Base-by-base conservation (phyloP, 35 echinoderm and acorn worm genomes). In the Amphiura filiformis region DNA sequence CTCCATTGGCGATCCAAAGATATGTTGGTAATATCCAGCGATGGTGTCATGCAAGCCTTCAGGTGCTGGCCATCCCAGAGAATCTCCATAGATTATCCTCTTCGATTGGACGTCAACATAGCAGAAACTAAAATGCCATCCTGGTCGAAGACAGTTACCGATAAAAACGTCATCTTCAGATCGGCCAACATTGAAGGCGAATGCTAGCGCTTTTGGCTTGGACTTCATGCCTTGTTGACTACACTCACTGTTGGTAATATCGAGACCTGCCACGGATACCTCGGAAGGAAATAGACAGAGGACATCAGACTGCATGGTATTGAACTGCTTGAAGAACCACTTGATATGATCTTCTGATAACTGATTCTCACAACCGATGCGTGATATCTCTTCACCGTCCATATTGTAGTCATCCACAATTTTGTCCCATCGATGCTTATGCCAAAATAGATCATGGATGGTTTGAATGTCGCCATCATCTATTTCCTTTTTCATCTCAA, bases 121-220 rank as follows among this genome's bases (percentile, higher is more conserved):
- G 61, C 61, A 70, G 28, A 70, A 70, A n/a, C 61, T 70, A 23
- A 70, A 70, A 23, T 70, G 61, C 61, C 61, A 70, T 70, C 61
- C 61, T n/a, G 61, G 61, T 30, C 15, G 15, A 70, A 23, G 1
- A 70, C 28, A 13, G 61, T 18, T 70, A 13, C 61, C 61, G 26
- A 70, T 70, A 23, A 70, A 70, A 30, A 70, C 61, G 1, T n/a
- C 28, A 30, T 30, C 61, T 4, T 70, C 61, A 70, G 61, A 70
- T 13, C 26, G 61, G 11, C 61, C 61, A 15, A 70, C 61, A n/a
- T 70, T 70, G 61, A 70, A 70, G 26, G 28, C 28, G 26, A 70
- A 70, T 70, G 26, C 61, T 13, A 70, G 9, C 7, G 61, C 61
- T 70, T 70, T 70, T 2, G 61, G 61, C 28, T 2, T 26, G 7